Evolutionary conservation across 2,797 vertebrate genomes (phyloP).

Genomic region (Sebastes wilsoni): DNA sequence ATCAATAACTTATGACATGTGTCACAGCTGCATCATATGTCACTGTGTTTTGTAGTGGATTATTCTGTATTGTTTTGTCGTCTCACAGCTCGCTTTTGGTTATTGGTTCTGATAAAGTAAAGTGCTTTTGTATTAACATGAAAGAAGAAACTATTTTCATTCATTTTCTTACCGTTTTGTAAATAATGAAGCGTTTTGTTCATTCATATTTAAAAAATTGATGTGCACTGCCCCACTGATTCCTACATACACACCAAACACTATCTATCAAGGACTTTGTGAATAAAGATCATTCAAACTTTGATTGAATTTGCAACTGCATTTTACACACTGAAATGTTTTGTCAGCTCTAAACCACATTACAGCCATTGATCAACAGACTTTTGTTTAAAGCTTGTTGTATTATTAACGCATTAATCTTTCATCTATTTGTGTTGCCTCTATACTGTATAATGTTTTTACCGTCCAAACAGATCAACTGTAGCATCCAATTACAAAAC

Average conservation of each 20-base stretch:
- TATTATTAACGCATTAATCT: not conserved
- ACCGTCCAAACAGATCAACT: not conserved
- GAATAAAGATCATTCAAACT: not conserved
- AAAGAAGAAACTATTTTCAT: not conserved
- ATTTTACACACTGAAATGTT: not conserved
- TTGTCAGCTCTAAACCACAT: not conserved
- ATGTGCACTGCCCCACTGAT: not conserved
- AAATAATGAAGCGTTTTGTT: not conserved
- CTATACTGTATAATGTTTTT: not conserved
- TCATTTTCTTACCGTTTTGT: not conserved
- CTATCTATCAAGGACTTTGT: not conserved
- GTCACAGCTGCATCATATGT: not conserved
- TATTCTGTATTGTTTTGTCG: not conserved
- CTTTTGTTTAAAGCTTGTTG: not conserved
- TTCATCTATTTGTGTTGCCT: not conserved
- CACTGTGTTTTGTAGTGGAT: not conserved
- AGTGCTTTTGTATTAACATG: not conserved
- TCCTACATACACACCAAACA: not conserved
- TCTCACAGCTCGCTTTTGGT: not conserved
- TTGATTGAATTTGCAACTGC: not conserved
- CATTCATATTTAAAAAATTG: not conserved
- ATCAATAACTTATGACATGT: slow-evolving; percentile 18
- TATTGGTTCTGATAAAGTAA: not conserved
- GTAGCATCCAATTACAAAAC: slow-evolving; percentile 1
- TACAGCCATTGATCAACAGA: not conserved